Base-by-base conservation (phyloP, 1,140 invertebrate species). In the Saxidomus purpurata region DNA sequence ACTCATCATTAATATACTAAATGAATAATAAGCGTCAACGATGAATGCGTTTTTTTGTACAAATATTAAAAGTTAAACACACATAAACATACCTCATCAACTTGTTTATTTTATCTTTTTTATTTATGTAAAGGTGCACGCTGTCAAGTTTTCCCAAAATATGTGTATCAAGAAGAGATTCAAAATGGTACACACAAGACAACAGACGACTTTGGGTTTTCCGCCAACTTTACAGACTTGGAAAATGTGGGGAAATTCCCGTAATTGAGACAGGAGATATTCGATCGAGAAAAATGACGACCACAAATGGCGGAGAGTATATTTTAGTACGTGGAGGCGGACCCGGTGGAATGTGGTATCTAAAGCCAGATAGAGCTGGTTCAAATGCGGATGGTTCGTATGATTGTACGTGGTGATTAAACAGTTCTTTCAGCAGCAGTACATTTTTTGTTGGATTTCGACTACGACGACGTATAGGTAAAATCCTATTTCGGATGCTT, bases 201-300 rank as follows among this genome's bases (percentile, higher is more conserved):
- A 90, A 71, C 82, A 71, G 82, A 80, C 69, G 79, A 74, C 87
- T 90, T 34, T 81, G 80, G 80, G 67, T 81, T 19, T 82, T 81
- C 25, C 59, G 63, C 43, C 34, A 77, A 63, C 28, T 77, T 34
- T 47, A 79, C 6, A 59, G 59, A 22, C 67, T 89, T 3, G 82
- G 80, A n/a, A 84, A 85, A 77, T 59, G 47, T 15, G 31, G 22
- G 4, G 28, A 59, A 52, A 81, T 85, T 13, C 28, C 34, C n/a
- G 71, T 87, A 15, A 8, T 40, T 13, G n/a, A 74, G 13, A 36
- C 47, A 11, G 17, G 43, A 17, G 22, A 19, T 22, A 81, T 81
- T 28, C 38, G 47, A 38, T 31, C 34, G 3, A 71, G 40, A 6
- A 81, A 81, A 31, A 69, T 59, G 31, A 86, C 77, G 17, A 80